A percentile compares a stretch with the other conserved stretches of the same genome.
Conservation (phyloP, 2,888 invertebrate genomes). For the Invenusta paracnida region DNA sequence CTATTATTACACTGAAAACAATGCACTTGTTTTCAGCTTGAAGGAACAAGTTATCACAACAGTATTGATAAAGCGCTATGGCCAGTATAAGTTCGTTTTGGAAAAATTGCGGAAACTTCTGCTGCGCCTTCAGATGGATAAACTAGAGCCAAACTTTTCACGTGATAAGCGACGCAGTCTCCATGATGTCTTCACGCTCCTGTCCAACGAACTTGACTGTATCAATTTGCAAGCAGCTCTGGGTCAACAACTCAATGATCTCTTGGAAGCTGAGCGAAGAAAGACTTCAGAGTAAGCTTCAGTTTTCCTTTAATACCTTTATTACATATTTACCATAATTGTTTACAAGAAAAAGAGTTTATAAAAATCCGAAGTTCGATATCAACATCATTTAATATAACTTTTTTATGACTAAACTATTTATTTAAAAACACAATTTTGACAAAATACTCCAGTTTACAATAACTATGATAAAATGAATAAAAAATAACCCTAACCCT, state of each 20-base stretch:
- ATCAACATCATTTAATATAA: too few relatives aligned
- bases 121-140: background rate
- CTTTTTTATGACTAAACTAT: too few relatives aligned
- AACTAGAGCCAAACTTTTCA: background rate
- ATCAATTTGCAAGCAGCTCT: background rate
- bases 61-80: background rate
- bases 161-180: background rate
- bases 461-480: too few relatives aligned
- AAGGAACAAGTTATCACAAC: background rate
- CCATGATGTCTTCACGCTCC: slow-evolving; percentile 19
- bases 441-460: too few relatives aligned
- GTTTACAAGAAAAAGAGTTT: too few relatives aligned
- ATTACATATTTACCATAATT: too few relatives aligned
- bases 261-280: background rate
- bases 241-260: slow-evolving; percentile 7
- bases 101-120: background rate
- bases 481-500: too few relatives aligned
- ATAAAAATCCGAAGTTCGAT: too few relatives aligned
- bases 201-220: background rate
- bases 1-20: too few relatives aligned
- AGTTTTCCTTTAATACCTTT: too few relatives aligned
- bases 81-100: background rate
- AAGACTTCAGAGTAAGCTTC: background rate
- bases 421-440: too few relatives aligned
- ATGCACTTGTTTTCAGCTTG: background rate